Percentiles rank a stretch among this genome's conserved stretches.
These are phyloP conservation scores for Telmatochromis bifrenatus DNA, from an alignment of 2,113 vertebrate species.

Conservation along the genomic window DNA sequence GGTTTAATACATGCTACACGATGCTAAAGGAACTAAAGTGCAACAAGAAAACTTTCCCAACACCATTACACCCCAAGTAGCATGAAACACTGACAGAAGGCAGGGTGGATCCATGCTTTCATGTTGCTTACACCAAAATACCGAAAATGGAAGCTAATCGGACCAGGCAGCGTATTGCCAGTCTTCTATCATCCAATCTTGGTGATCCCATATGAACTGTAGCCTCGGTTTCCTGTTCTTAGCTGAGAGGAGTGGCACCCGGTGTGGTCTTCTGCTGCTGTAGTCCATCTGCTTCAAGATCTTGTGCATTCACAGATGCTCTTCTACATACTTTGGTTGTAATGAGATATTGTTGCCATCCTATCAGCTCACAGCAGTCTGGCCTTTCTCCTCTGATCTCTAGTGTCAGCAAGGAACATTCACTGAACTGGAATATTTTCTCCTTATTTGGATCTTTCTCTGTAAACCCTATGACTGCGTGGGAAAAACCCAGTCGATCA, in stretches of 20 bases:
- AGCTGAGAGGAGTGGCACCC: background rate
- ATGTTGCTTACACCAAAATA: background rate
- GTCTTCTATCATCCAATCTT: background rate
- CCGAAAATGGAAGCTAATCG: background rate
- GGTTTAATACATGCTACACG: background rate
- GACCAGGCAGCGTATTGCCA: background rate
- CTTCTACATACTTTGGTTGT: background rate
- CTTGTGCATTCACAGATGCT: background rate
- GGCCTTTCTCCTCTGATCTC: background rate
- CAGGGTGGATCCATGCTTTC: background rate
- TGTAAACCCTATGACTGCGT: background rate
- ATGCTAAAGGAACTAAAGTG: background rate
- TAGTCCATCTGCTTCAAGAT: background rate
- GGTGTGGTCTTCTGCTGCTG: background rate
- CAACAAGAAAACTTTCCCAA: background rate
- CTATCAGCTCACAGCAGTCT: background rate
- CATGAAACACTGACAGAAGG: background rate
- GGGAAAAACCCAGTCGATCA: background rate
- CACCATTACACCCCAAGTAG: background rate
- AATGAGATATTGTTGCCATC: background rate
- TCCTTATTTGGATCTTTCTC: background rate
- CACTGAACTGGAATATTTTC: background rate
- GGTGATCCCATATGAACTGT: background rate
- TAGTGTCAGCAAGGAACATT: background rate
- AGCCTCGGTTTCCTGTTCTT: background rate